Evolutionary conservation across 2,797 vertebrate genomes (phyloP).

Genomic region (Cebuella pygmaea): DNA sequence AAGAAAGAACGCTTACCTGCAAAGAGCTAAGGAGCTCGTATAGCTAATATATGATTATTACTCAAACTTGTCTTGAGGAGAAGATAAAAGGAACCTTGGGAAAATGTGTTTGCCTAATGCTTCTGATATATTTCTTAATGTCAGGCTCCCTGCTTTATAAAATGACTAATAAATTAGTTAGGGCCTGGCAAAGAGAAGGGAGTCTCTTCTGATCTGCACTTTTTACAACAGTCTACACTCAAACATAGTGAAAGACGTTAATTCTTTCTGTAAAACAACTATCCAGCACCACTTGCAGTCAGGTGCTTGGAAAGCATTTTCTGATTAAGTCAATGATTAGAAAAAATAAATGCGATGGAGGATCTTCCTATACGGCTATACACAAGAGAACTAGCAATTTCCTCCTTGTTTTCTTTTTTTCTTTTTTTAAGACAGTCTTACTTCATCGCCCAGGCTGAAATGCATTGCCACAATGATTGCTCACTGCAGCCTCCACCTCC

Average conservation of each 20-base stretch:
- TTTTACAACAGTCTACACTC: background rate
- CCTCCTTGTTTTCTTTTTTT: background rate
- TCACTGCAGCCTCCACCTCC: background rate
- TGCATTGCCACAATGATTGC: background rate
- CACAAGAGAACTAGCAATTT: background rate
- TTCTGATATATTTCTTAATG: background rate
- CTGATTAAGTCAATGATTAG: background rate
- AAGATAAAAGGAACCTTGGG: background rate
- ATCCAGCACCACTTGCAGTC: background rate
- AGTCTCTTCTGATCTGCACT: background rate
- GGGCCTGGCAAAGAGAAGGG: background rate
- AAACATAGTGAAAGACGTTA: background rate
- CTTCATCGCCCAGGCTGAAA: background rate
- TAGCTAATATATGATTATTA: background rate
- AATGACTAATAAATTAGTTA: background rate
- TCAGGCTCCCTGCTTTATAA: background rate
- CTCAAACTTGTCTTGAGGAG: background rate
- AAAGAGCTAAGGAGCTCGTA: background rate
- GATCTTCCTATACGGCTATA: background rate
- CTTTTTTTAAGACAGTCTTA: background rate
- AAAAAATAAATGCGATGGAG: background rate
- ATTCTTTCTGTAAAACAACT: background rate
- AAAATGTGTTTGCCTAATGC: background rate
- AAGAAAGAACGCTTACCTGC: background rate
- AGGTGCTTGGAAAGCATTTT: background rate